A percentile compares a stretch with the other conserved stretches of the same genome.
Evolutionary conservation across 2,888 invertebrate genomes (phyloP).

Genomic region (Oconnorella tubifera): DNA sequence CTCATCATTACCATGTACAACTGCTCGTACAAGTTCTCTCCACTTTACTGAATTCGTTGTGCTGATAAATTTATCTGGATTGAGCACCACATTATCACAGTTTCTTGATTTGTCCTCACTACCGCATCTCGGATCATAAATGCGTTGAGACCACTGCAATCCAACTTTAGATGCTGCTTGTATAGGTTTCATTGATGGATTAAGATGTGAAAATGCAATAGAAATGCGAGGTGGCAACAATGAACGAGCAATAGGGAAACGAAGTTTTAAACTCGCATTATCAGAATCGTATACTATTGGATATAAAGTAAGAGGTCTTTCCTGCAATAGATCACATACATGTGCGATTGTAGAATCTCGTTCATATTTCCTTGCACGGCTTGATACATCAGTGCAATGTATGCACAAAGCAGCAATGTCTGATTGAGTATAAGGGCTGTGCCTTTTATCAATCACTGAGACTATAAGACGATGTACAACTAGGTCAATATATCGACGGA

Average conservation of each 20-base stretch:
- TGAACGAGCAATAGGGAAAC: not conserved
- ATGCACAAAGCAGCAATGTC: conserved; percentile 38
- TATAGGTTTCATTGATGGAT: conserved; percentile 11
- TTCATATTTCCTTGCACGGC: conserved; percentile 23
- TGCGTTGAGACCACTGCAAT: conserved; percentile 11
- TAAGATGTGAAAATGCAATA: not conserved
- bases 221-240: not conserved
- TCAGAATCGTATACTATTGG: conserved; percentile 39
- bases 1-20: not conserved
- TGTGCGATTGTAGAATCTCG: conserved; percentile 31
- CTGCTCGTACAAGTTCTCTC: conserved; percentile 14
- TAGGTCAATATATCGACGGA: conserved; percentile 46
- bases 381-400: conserved; percentile 22
- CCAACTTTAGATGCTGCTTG: not conserved
- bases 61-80: conserved; percentile 6
- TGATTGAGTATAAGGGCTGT: conserved; percentile 38
- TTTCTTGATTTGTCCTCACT: not conserved
- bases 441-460: conserved; percentile 24
- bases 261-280: not conserved
- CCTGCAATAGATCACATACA: conserved; percentile 37
- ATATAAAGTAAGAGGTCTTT: conserved; percentile 39
- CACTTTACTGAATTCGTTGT: not conserved
- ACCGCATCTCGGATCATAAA: conserved; percentile 5
- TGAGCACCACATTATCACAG: not conserved
- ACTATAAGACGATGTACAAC: conserved; percentile 44